Percentiles rank a stretch among this genome's conserved stretches.
phyloP scores from a whole-genome alignment of 2,888 invertebrate species.

The Ochropleura plecta region DNA sequence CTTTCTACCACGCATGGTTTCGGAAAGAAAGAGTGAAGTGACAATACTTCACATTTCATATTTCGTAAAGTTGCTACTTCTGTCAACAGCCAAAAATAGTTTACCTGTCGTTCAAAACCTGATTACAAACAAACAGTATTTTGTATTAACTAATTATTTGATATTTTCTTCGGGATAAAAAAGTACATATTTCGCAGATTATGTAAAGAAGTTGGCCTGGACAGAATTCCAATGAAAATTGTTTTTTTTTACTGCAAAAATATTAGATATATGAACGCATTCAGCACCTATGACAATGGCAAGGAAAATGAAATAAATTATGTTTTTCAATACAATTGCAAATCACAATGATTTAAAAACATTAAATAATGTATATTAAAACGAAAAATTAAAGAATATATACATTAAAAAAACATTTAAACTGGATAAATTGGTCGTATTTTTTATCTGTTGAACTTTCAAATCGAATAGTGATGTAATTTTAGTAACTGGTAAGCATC shows the following conservation, averaged over 20 bases:
- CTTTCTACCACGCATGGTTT: slow-evolving; percentile 64
- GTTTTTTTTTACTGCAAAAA: rapidly evolving
- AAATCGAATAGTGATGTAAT: background rate
- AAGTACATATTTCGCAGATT: background rate
- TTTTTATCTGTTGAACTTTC: slow-evolving; percentile 20
- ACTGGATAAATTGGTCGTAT: background rate
- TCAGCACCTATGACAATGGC: background rate
- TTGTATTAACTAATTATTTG: background rate
- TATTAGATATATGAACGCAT: slow-evolving; percentile 14
- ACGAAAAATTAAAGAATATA: background rate
- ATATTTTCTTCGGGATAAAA: background rate
- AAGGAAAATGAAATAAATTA: background rate
- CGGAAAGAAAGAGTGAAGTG: slow-evolving; percentile 68
- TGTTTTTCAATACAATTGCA: background rate
- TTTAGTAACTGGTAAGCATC: background rate
- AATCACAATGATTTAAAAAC: background rate
- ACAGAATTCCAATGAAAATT: background rate
- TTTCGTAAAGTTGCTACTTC: slow-evolving; percentile 75
- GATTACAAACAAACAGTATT: background rate
- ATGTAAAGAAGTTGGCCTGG: background rate
- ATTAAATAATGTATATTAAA: background rate
- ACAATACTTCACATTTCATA: slow-evolving; percentile 64
- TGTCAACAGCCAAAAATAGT: slow-evolving; percentile 81
- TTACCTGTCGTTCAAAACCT: slow-evolving; percentile 43
- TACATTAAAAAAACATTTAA: too few relatives aligned